Evolutionary conservation across 2,888 invertebrate genomes (phyloP).

Genomic region (Pristionchus arcanus): DNA sequence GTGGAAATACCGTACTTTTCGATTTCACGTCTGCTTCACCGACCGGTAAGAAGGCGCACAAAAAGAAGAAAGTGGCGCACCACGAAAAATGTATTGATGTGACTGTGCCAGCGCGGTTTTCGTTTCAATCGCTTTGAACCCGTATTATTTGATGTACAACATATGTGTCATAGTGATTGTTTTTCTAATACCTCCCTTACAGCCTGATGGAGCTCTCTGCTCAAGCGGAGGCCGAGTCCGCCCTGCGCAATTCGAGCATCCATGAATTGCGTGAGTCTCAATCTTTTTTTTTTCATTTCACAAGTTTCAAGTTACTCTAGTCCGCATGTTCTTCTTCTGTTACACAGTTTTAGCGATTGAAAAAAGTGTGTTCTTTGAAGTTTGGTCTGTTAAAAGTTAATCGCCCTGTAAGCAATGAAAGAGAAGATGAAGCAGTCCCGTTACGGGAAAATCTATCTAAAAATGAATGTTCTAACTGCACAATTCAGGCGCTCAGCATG

Average conservation of each 20-base stretch:
- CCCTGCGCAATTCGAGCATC: conserved; percentile 58
- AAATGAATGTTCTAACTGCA: neutral
- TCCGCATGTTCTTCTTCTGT: neutral
- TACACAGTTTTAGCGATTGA: neutral
- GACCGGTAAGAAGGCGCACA: neutral
- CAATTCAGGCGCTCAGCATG: conserved; percentile 63
- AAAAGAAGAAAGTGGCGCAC: neutral
- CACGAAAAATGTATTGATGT: neutral
- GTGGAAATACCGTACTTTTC: no score
- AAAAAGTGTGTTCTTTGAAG: no score
- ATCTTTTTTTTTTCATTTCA: neutral
- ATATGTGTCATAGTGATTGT: neutral
- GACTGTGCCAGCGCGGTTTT: conserved; percentile 3
- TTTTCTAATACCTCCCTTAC: neutral
- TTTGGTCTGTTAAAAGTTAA: no score
- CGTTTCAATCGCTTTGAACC: neutral
- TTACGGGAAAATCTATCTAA: no score
- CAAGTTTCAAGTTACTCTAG: neutral
- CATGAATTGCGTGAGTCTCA: conserved; percentile 67
- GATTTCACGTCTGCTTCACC: no score
- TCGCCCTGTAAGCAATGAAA: no score
- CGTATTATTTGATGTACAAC: neutral
- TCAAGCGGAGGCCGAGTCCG: conserved; percentile 57
- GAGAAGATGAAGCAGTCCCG: no score
- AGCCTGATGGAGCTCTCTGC: conserved; percentile 29